Percentiles rank a stretch among this genome's conserved stretches.
phyloP scores from a whole-genome alignment of 2,113 vertebrate genomes.

The Anarrhichthys ocellatus region DNA sequence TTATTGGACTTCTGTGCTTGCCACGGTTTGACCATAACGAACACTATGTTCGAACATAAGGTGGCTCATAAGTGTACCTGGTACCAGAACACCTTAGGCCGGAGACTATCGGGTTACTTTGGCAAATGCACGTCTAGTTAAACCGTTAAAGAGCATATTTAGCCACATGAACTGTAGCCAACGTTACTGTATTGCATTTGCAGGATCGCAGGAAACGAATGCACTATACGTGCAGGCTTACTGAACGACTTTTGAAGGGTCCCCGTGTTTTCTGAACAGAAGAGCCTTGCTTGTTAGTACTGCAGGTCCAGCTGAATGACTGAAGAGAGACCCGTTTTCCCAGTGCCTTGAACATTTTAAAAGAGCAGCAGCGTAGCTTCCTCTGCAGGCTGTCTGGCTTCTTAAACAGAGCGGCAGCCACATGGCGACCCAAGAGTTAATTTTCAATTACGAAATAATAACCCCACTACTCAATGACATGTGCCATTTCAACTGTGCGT shows the following conservation, averaged over 20 bases:
- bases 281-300: conserved; percentile 62
- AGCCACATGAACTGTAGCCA: neutral
- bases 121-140: neutral
- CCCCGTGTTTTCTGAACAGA: conserved; percentile 78
- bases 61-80: too few species aligned
- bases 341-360: neutral
- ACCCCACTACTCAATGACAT: neutral
- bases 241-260: conserved; percentile 79
- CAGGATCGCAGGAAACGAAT: too few species aligned
- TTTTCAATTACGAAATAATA: neutral
- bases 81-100: too few species aligned
- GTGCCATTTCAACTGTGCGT: neutral
- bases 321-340: conserved; percentile 27
- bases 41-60: too few species aligned
- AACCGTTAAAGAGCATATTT: neutral
- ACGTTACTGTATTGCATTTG: neutral
- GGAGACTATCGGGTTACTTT: neutral
- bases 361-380: conserved; percentile 4
- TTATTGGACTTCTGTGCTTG: too few species aligned
- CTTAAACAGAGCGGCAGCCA: conserved; percentile 30
- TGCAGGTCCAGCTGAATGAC: conserved; percentile 52
- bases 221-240: conserved; percentile 56
- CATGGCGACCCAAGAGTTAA: conserved; percentile 7
- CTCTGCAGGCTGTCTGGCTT: conserved; percentile 22
- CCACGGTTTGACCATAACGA: too few species aligned